Evolutionary conservation across 2,113 vertebrate species (phyloP).

Genomic region (Prochilodus magdalenae): DNA sequence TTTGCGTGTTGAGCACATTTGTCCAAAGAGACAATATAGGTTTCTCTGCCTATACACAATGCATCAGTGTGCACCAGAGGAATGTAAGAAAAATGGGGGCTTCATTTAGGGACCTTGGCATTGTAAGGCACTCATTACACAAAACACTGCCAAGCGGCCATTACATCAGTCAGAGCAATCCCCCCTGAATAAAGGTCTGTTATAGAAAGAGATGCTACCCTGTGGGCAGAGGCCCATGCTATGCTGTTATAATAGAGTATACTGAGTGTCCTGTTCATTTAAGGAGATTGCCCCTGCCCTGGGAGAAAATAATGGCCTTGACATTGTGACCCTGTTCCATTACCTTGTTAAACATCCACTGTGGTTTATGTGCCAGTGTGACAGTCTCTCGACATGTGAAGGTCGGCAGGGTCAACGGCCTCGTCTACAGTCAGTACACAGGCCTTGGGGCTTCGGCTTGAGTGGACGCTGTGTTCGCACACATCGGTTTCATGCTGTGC

Average conservation of each 20-base stretch:
- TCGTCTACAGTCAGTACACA: neutral
- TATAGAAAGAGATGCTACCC: neutral
- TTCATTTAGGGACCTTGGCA: constrained; percentile 22
- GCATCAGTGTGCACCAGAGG: constrained; percentile 22
- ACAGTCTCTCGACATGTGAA: constrained; percentile 24
- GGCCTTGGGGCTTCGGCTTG: neutral
- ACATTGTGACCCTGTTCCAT: constrained; percentile 34
- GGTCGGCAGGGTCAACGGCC: constrained; percentile 33
- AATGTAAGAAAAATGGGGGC: constrained; percentile 39
- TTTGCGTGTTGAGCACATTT: constrained; percentile 1
- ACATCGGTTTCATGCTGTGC: neutral
- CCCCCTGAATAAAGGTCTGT: constrained; percentile 16
- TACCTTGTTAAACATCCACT: constrained; percentile 32
- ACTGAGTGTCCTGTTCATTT: constrained; percentile 19
- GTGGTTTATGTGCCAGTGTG: neutral
- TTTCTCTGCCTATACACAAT: constrained; percentile 13
- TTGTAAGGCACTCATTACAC: constrained; percentile 19
- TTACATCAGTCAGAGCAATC: constrained; percentile 39
- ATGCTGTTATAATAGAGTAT: constrained; percentile 10
- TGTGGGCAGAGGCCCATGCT: constrained; percentile 1
- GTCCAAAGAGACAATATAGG: neutral
- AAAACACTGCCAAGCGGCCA: constrained; percentile 28
- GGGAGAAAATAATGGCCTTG: constrained; percentile 7
- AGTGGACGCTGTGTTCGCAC: neutral
- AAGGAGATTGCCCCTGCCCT: constrained; percentile 3